Base-by-base conservation (phyloP, 2,888 invertebrate species). In the Nymphalis urticae region DNA sequence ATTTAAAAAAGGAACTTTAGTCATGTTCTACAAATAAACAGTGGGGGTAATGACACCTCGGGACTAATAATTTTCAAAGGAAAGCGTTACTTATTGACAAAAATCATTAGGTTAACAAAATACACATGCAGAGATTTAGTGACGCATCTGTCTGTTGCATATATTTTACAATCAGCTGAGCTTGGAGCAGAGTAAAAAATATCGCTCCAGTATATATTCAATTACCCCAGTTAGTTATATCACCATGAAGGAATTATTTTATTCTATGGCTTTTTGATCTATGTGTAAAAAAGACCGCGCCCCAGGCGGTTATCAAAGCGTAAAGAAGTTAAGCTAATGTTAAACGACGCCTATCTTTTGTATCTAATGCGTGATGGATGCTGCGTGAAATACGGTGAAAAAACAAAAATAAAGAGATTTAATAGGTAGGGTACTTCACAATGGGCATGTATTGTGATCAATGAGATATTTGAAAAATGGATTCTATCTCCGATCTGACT, bases 281-380 rank as follows among this genome's bases (percentile, higher is more conserved):
- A 72, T 76, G 71, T 75, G 79, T 78, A 83, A 83, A 85, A 82
- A 80, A 74, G 72, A 70, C 64, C 75, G 75, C 84, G 79, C 87
- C 86, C 86, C 82, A 82, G 82, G 82, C 80, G 80, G 82, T 80
- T 86, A 91, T 92, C 85, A 92, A 92, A 92, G 84, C 92, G 91
- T 92, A 90, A 91, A 90, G 90, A 91, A 92, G 91, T 92, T 90
- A 90, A 89, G 87, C 87, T 89, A 90, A 91, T 90, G 90, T 89
- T 88, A 89, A 90, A 87, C 85, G 90, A 89, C 88, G 90, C 89
- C 87, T 87, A 90, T 90, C 92, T 89, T 90, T 92, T 92, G 91
- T 90, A 84, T 83, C 82, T 86, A 89, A 89, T 87, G 85, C 83
- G 83, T 88, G 88, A 89, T 89, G 85, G 87, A 88, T 90, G 88